phyloP scores from a whole-genome alignment of 1,140 invertebrate species.

The Bombus waltoni region DNA sequence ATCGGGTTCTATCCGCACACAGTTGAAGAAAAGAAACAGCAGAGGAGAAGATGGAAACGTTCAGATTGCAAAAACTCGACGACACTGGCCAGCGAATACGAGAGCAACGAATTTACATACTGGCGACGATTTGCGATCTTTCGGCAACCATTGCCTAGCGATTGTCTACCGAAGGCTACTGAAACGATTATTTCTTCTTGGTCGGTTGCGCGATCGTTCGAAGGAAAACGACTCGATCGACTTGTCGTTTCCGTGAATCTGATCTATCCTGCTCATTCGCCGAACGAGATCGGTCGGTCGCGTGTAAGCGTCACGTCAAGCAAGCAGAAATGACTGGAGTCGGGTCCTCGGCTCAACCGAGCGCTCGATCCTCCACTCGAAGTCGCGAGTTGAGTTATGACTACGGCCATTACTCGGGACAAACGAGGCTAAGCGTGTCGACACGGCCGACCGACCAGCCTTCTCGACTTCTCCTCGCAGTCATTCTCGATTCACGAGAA shows the following conservation, averaged over 20 bases:
- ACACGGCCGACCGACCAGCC: constrained; percentile 66
- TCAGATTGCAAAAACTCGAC: background rate
- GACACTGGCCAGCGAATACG: background rate
- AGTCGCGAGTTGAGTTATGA: constrained; percentile 72
- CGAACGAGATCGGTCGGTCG: constrained; percentile 8
- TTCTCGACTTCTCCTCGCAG: constrained; percentile 60
- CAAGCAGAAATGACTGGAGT: constrained; percentile 27
- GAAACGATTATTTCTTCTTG: constrained; percentile 22
- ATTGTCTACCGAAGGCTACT: background rate
- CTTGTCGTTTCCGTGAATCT: constrained; percentile 70
- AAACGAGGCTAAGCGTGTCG: constrained; percentile 79
- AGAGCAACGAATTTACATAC: background rate
- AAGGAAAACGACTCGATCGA: constrained; percentile 38
- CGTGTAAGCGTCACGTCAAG: constrained; percentile 24
- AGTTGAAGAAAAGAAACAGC: background rate
- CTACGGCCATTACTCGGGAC: constrained; percentile 73
- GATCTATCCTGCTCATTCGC: constrained; percentile 20
- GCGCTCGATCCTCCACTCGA: background rate
- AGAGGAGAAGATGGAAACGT: background rate
- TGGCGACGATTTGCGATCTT: background rate
- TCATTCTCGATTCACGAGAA: constrained; percentile 59
- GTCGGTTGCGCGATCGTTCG: constrained; percentile 37
- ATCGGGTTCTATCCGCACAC: background rate
- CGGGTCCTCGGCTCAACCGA: constrained; percentile 23
- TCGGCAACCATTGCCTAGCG: background rate